Evolutionary conservation across 2,888 invertebrate genomes (phyloP), one percentile per base, ranked within the genome.

Genomic region (Chironomus riparius): DNA sequence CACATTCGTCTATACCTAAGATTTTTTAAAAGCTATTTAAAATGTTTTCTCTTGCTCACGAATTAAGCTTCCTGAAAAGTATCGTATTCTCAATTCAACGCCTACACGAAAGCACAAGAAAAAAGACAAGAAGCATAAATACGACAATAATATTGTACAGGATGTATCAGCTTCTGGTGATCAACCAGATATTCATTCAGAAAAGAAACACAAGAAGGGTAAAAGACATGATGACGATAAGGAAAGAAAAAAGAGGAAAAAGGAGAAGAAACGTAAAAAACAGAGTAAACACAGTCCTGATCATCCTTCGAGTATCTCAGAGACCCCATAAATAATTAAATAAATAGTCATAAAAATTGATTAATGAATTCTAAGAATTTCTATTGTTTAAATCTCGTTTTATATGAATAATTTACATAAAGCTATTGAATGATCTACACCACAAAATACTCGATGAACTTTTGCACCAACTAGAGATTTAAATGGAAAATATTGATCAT

Each of bases 141-240:
- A 94, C 38, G 50, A 74, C 21, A 68, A 69, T 38, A 68, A 68
- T n/a, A 56, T 76, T 12, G 22, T 68, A 5, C 76, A 68, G 69
- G 79, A 80, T 68, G 15, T 74, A 2, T 68, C 38, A 10, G 38
- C 74, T 4, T 68, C 74, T 3, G 68, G 47, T 38, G 74, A 74
- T 13, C 74, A 74, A 15, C 56, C 56, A 3, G 74, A 74, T n/a
- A 48, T 93, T 18, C 95, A 95, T 80, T n/a, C n/a, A n/a, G 96
- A 96, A 82, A 96, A 95, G 87, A 96, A 96, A 83, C 95, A 95
- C 83, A 96, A 95, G 87, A 96, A 95, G 83, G 94, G 95, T 81
- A 95, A 95, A 82, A 87, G 95, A 50, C 95, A 95, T 80, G 95
- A 96, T 80, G 96, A 96, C 79, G 95, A 96, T 80, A 95, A 95